Conservation (phyloP, 92 coral and sea anemone genomes). For the Umimayanthus kanabou region DNA sequence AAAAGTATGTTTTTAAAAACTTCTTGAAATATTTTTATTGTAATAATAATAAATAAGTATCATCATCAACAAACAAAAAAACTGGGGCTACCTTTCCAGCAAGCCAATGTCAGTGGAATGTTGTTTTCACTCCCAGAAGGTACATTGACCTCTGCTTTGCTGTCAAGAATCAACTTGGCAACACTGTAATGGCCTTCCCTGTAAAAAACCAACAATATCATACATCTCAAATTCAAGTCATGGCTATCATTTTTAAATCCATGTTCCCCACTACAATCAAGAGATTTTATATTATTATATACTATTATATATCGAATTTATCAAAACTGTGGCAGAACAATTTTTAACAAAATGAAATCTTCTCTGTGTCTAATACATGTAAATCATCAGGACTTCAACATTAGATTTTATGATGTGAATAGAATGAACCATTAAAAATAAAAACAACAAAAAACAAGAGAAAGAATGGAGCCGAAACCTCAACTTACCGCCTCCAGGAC, state of each 20-base stretch:
- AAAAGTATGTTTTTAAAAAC: too few species aligned
- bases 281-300: too few species aligned
- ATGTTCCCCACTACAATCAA: background rate
- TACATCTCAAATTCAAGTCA: background rate
- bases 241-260: background rate
- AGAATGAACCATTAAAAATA: background rate
- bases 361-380: background rate
- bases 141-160: slow-evolving; percentile 94
- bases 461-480: too few species aligned
- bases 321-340: too few species aligned
- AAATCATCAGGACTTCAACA: too few species aligned
- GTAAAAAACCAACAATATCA: background rate
- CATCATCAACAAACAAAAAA: too few species aligned
- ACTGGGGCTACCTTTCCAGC: slow-evolving; percentile 84
- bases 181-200: slow-evolving; percentile 99
- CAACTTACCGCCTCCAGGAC: too few species aligned
- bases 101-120: slow-evolving; percentile 95
- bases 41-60: too few species aligned
- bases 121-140: slow-evolving; percentile 99
- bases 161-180: slow-evolving; percentile 95
- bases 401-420: background rate
- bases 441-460: too few species aligned
- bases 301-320: background rate
- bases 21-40: too few species aligned
- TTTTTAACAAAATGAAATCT: background rate